phyloP scores from a whole-genome alignment of 2,888 invertebrate species.

The Ellobium chinense region DNA sequence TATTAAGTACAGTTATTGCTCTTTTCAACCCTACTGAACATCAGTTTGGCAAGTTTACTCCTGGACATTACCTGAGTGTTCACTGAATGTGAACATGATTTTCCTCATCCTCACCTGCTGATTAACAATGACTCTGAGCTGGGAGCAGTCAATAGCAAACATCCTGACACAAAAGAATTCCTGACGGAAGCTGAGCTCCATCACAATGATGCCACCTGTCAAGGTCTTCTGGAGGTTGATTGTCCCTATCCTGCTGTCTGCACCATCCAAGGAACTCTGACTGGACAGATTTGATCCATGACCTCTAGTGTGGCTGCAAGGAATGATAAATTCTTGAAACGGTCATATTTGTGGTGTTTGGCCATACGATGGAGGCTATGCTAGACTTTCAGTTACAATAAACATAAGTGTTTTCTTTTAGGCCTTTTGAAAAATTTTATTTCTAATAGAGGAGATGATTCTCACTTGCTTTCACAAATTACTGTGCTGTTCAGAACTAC shows the following conservation, averaged over 20 bases:
- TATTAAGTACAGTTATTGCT: background rate
- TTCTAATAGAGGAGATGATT: no score
- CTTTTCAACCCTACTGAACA: background rate
- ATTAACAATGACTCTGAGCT: slow-evolving; percentile 75
- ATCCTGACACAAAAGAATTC: slow-evolving; percentile 87
- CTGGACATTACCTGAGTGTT: no score
- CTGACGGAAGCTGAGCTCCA: slow-evolving; percentile 85
- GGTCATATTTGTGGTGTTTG: background rate
- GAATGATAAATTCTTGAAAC: background rate
- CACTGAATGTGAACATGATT: no score
- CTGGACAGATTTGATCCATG: slow-evolving; percentile 5
- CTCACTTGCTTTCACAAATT: no score
- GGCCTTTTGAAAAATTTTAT: no score
- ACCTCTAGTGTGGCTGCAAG: background rate
- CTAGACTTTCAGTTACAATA: no score
- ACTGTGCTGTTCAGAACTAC: no score
- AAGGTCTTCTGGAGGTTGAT: slow-evolving; percentile 83
- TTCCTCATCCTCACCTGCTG: slow-evolving; percentile 66
- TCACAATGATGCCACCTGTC: slow-evolving; percentile 85
- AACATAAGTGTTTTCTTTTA: no score
- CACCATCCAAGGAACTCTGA: slow-evolving; percentile 17
- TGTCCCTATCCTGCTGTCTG: slow-evolving; percentile 22
- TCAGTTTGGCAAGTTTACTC: no score
- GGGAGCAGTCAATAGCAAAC: slow-evolving; percentile 84
- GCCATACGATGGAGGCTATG: no score